These are phyloP conservation scores for Drosophila subquinaria DNA, from an alignment of 2,888 invertebrate genomes.

Conservation along the genomic window DNA sequence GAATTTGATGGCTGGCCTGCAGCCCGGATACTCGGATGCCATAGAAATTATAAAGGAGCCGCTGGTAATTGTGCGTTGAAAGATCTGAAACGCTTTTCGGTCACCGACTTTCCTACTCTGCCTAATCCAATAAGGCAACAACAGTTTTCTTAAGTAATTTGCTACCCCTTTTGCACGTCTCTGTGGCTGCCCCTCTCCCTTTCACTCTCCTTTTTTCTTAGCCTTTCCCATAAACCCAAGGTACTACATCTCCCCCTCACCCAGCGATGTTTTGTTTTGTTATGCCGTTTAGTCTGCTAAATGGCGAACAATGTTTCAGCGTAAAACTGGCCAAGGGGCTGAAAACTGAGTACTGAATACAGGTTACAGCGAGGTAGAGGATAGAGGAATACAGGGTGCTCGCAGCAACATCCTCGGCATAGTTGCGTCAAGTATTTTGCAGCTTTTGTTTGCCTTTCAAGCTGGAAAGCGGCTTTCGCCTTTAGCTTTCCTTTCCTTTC, in stretches of 20 bases:
- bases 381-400: constrained; percentile 2
- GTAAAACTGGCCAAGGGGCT: constrained; percentile 33
- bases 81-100: constrained; percentile 64
- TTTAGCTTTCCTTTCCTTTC: constrained; percentile 1
- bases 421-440: constrained; percentile 78
- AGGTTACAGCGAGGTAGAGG: background rate
- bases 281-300: constrained; percentile 74
- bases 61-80: constrained; percentile 77
- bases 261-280: constrained; percentile 58
- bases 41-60: constrained; percentile 78
- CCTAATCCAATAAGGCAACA: constrained; percentile 80
- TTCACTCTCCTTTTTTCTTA: too few species aligned
- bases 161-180: constrained; percentile 54
- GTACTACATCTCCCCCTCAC: background rate
- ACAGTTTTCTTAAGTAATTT: constrained; percentile 80
- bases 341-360: background rate
- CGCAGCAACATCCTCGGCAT: constrained; percentile 60
- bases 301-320: constrained; percentile 73
- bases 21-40: constrained; percentile 24
- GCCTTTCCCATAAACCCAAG: background rate
- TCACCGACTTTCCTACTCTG: constrained; percentile 15
- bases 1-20: constrained; percentile 36
- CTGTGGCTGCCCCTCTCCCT: background rate
- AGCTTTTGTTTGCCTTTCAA: constrained; percentile 72
- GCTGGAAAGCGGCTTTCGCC: constrained; percentile 30